Evolutionary conservation across 1,140 invertebrate genomes (phyloP), one percentile per base, ranked within the genome.

Genomic region (Eueides isabella): DNA sequence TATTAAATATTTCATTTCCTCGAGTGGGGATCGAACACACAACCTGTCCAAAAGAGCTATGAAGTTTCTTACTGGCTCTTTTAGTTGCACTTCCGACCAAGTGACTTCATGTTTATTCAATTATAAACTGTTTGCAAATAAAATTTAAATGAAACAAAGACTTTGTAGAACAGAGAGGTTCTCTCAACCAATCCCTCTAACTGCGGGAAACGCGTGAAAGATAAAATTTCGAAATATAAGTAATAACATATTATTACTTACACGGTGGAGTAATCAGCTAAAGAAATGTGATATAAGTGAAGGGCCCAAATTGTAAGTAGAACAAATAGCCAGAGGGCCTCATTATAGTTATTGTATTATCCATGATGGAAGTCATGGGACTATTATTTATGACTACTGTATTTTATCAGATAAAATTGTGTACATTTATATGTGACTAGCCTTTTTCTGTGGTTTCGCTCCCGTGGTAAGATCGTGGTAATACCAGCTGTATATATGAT

Each of bases 241-340:
- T 44, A 74, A 70, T 75, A 79, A 77, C 73, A 82, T 87, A 87
- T 86, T 80, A 90, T 90, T 91, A 89, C 83, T 82, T 72, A 85
- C 14, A 85, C 14, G 35, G 82, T 92, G 88, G 88, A 79, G 87
- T 87, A 88, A 91, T 82, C 79, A 80, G 86, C 23, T 12, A 87
- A 86, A 71, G 85, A 89, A 89, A 85, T 86, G 85, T 88, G 85
- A 89, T 89, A 89, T 89, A 87, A 85, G 89, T 89, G 90, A 92
- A 90, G 90, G 89, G 89, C 81, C 82, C 81, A 81, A 87, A 88
- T 84, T 76, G 82, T 85, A 86, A 89, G 82, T 90, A 88, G 88
- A 89, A 85, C 88, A 92, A 87, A 90, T 79, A 83, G 81, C 75
- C 80, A 69, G 72, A 74, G 74, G 83, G 77, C 77, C 74, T 83